Evolutionary conservation across 2,888 invertebrate species (phyloP).

Genomic region (Arrhopalites spinosus): DNA sequence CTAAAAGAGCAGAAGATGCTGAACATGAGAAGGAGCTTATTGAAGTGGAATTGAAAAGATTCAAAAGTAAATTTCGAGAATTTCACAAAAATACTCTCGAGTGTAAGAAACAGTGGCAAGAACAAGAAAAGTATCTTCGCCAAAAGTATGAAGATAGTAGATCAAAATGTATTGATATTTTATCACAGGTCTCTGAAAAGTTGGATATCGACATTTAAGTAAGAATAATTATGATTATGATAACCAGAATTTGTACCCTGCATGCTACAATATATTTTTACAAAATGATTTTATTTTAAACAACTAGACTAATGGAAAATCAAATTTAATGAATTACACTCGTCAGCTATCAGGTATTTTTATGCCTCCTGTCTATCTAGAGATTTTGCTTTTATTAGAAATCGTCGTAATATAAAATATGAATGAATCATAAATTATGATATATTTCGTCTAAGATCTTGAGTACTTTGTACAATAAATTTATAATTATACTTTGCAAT

Average conservation of each 20-base stretch:
- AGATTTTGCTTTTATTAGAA: too few species aligned
- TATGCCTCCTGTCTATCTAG: too few species aligned
- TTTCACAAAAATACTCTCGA: conserved; percentile 42
- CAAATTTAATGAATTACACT: too few species aligned
- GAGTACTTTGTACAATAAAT: background rate
- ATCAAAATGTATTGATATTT: conserved; percentile 12
- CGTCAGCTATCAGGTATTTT: too few species aligned
- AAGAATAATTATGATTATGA: too few species aligned
- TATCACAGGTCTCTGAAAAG: conserved; percentile 9
- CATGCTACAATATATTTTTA: background rate
- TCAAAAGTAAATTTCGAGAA: conserved; percentile 43
- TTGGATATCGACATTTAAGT: conserved; percentile 20
- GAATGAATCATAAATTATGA: background rate
- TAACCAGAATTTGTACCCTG: too few species aligned
- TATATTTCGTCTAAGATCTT: background rate
- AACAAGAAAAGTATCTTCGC: conserved; percentile 37
- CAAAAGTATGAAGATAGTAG: conserved; percentile 14
- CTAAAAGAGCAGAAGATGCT: conserved; percentile 43
- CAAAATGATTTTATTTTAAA: too few species aligned
- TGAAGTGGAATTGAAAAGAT: conserved; percentile 43
- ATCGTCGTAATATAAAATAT: background rate
- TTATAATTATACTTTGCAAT: too few species aligned
- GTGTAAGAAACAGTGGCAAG: conserved; percentile 46
- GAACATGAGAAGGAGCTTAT: conserved; percentile 35
- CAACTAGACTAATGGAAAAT: too few species aligned